Evolutionary conservation across 2,797 vertebrate species (phyloP).

Genomic region (Aotus griseimembra): DNA sequence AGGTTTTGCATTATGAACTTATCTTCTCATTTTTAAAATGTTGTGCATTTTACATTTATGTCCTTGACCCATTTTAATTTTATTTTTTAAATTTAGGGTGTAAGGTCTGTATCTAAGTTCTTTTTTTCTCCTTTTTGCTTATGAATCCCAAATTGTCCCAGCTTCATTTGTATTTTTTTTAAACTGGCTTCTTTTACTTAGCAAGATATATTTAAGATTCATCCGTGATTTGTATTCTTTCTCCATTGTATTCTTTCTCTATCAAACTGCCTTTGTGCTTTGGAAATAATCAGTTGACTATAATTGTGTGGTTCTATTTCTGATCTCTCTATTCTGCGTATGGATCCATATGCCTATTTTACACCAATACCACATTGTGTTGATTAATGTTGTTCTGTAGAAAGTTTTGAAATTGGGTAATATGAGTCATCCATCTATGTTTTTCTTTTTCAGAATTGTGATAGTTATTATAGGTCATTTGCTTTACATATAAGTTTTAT

Average conservation of each 20-base stretch:
- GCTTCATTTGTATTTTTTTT: neutral
- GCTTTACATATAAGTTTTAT: neutral
- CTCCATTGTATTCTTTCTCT: neutral
- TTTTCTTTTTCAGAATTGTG: neutral
- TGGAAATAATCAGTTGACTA: neutral
- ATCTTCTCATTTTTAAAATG: neutral
- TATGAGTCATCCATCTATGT: neutral
- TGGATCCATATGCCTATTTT: neutral
- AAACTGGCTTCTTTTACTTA: neutral
- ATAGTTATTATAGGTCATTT: neutral
- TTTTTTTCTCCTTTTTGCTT: neutral
- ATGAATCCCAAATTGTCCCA: neutral
- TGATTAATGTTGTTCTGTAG: neutral
- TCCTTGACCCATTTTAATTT: neutral
- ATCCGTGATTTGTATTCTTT: neutral
- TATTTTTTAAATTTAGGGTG: neutral
- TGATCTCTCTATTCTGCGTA: neutral
- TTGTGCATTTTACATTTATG: neutral
- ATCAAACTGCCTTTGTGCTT: neutral
- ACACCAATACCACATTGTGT: neutral
- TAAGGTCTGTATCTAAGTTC: neutral
- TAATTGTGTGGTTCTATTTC: neutral
- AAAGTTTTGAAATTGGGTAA: neutral
- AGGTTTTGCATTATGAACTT: neutral
- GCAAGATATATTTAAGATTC: neutral